These are phyloP conservation scores for Centropus bengalensis DNA, from an alignment of 2,113 vertebrate genomes.

Conservation along the genomic window DNA sequence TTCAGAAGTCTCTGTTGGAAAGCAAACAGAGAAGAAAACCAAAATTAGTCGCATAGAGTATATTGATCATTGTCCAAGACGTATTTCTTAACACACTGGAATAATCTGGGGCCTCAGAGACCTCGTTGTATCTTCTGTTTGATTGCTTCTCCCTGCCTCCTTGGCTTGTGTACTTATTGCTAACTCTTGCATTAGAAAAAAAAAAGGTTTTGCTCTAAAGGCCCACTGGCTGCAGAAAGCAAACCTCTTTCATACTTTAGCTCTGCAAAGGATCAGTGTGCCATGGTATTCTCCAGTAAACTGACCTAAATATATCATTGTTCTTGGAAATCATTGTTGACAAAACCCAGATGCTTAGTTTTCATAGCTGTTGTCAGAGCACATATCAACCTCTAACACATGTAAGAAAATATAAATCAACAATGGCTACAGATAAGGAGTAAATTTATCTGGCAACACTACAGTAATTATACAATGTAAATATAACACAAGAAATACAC, in stretches of 20 bases:
- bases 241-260: neutral
- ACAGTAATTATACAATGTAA: constrained; percentile 18
- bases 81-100: neutral
- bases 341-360: constrained; percentile 33
- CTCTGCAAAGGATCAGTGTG: constrained; percentile 17
- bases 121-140: neutral
- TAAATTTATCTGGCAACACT: constrained; percentile 36
- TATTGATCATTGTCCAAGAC: constrained; percentile 1
- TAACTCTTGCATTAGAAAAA: neutral
- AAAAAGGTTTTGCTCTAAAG: neutral
- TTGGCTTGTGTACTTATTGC: neutral
- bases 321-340: constrained; percentile 41
- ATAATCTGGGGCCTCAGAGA: neutral
- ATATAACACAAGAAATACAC: constrained; percentile 30
- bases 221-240: neutral
- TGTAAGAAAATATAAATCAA: constrained; percentile 40
- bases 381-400: neutral
- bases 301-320: constrained; percentile 14
- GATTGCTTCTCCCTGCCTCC: neutral
- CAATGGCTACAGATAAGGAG: constrained; percentile 24
- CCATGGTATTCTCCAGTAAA: neutral
- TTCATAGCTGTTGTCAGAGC: constrained; percentile 12
- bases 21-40: neutral
- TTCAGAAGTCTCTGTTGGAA: constrained; percentile 19
- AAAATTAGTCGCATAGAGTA: neutral